Evolutionary conservation across 2,888 invertebrate genomes (phyloP).

Genomic region (Muscina levida): DNA sequence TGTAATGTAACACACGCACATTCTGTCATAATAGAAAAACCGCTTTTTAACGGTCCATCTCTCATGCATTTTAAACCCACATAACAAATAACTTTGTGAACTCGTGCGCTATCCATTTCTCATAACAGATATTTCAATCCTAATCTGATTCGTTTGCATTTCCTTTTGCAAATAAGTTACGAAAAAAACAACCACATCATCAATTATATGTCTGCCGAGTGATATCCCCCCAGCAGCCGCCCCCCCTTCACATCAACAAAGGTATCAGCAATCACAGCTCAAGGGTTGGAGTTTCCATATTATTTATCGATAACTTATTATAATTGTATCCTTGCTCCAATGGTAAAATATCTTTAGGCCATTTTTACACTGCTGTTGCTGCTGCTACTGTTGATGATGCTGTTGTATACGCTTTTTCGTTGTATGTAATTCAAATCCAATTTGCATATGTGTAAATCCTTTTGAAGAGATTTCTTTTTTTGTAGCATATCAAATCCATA

Average conservation of each 20-base stretch:
- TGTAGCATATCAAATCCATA: constrained; percentile 45
- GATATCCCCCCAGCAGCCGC: not conserved
- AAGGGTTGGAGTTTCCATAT: constrained; percentile 4
- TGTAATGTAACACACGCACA: too few relatives aligned
- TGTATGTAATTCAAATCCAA: constrained; percentile 31
- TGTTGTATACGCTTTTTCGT: not conserved
- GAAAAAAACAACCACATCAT: constrained; percentile 1
- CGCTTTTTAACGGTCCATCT: too few relatives aligned
- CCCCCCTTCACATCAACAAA: too few relatives aligned
- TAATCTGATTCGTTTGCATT: too few relatives aligned
- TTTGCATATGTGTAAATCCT: constrained; percentile 41
- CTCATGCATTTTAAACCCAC: too few relatives aligned
- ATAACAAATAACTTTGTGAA: too few relatives aligned
- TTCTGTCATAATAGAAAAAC: too few relatives aligned
- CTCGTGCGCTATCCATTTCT: not conserved
- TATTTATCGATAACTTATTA: constrained; percentile 24
- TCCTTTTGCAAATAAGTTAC: not conserved
- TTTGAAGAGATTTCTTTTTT: constrained; percentile 34
- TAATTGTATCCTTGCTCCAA: constrained; percentile 17
- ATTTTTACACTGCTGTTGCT: not conserved
- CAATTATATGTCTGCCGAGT: constrained; percentile 3
- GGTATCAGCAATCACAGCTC: not conserved
- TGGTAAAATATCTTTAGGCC: constrained; percentile 12
- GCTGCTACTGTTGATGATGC: constrained; percentile 8
- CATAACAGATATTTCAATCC: too few relatives aligned